phyloP scores from a whole-genome alignment of 23 tunicate genomes.

The Trididemnum clinides region DNA sequence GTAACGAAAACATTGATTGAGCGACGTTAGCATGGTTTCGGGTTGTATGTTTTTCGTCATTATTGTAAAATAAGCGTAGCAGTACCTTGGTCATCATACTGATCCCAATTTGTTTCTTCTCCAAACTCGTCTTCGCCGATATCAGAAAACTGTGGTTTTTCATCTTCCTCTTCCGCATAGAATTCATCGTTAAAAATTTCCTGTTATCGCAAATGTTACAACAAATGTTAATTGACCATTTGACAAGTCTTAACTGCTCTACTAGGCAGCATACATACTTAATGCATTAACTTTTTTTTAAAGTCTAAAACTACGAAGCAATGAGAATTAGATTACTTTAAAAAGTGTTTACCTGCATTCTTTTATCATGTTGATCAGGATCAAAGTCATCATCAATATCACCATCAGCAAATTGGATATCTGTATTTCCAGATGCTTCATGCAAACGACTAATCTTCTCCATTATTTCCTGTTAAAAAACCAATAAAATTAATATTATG shows the following conservation, averaged over 20 bases:
- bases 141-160: constrained; percentile 87
- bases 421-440: constrained; percentile 82
- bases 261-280: too few species aligned
- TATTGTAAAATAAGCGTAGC: too few species aligned
- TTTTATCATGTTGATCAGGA: constrained; percentile 65
- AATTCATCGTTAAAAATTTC: constrained; percentile 66
- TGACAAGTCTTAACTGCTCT: too few species aligned
- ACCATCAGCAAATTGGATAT: constrained; percentile 48
- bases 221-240: too few species aligned
- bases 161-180: constrained; percentile 63
- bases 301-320: not conserved
- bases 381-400: constrained; percentile 78
- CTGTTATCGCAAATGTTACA: too few species aligned
- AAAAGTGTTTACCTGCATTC: constrained; percentile 71
- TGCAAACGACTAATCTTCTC: constrained; percentile 58
- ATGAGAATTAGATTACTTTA: not conserved
- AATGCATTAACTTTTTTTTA: too few species aligned
- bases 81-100: constrained; percentile 9
- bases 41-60: not conserved
- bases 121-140: constrained; percentile 54
- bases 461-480: constrained; percentile 84
- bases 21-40: too few species aligned
- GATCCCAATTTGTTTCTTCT: constrained; percentile 49
- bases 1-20: too few species aligned
- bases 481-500: too few species aligned